Base-by-base conservation (phyloP, 2,888 invertebrate species). In the Stenchaetothrips biformis region DNA sequence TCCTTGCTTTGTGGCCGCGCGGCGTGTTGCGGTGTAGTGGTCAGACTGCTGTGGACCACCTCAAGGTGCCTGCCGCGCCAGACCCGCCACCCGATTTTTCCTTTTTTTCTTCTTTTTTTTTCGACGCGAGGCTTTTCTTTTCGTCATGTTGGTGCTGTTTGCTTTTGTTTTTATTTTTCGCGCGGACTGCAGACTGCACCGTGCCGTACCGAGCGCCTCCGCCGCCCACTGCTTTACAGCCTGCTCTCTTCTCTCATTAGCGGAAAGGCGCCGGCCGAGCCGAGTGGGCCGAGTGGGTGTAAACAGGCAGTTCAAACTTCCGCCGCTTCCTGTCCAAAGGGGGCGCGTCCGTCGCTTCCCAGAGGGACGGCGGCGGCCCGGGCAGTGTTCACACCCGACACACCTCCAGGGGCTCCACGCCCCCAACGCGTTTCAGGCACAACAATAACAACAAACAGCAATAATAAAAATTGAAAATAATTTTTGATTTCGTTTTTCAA, bases 1-100 rank as follows among this genome's bases (percentile, higher is more conserved):
- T 37, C 2, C 37, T 74, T 74, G 67, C 67, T 74, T 74, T 74
- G 67, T 74, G 67, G 67, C 67, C 67, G 25, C 21, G 21, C 67
- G 67, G 67, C 37, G 37, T 37, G 37, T 37, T 37, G 37, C 4
- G 37, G 37, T 37, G 37, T 37, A 37, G 37, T 37, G 37, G 37
- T 37, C 37, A 37, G 37, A 37, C 37, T 37, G 37, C 37, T 53
- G 53, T 18, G 53, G 53, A 53, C 53, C 53, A 53, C 53, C 16
- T 53, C 53, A 13, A 37, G 37, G 37, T 37, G 37, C 37, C 37
- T 37, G 37, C 37, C 37, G n/a, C 4, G 37, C 37, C 9, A 13
- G 53, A 13, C 53, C 16, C 53, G 53, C 18, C 53, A 53, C 53
- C 53, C 53, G 13, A 13, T 53, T 53, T 53, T 53, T 53, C 8